Evolutionary conservation across 2,113 vertebrate genomes (phyloP), one percentile per base, ranked within the genome.

Genomic region (Epinephelus cyanopodus): DNA sequence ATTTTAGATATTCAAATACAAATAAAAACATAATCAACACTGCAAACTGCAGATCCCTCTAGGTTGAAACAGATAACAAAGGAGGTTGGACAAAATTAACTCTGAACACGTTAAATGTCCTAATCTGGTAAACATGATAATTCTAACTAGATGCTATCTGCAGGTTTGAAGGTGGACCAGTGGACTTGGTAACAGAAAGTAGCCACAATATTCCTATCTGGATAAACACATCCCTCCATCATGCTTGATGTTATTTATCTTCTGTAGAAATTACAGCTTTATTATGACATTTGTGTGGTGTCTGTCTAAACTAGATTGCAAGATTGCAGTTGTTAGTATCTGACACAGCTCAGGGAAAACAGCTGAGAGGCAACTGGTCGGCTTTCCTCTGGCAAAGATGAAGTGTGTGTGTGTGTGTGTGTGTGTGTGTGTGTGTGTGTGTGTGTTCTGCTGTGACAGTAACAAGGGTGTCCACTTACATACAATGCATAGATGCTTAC

Each of bases 351-450:
- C 58, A 37, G 79, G 66, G 37, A 72, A 63, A 89, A 89, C 87
- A 90, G 89, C 83, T 90, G 87, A 86, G 69, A 62, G 76, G 56
- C 85, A 90, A 77, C 76, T 86, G 81, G 33, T 68, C 58, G 19
- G 18, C 45, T 33, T 45, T n/a, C 21, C 62, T 64, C 29, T 53
- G 54, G 15, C 23, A 25, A 45, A 27, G 14, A 18, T 23, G 27
- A 56, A 54, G 23, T 67, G 23, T 19, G 45, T 1, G 45, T 53
- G 45, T 21, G 58, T 66, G 23, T 19, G 42, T 1, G 23, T 66
- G 23, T 19, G 45, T 1, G 45, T 53, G 45, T 21, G 58, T 66
- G 23, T 19, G 42, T 1, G 23, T 66, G 23, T 19, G 45, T 1
- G 45, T 53, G 45, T 21, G 58, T 54, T 61, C 37, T 68, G 17